Evolutionary conservation across 2,113 vertebrate genomes (phyloP), one percentile per base, ranked within the genome.

Genomic region (Hippocampus guttulatus): DNA sequence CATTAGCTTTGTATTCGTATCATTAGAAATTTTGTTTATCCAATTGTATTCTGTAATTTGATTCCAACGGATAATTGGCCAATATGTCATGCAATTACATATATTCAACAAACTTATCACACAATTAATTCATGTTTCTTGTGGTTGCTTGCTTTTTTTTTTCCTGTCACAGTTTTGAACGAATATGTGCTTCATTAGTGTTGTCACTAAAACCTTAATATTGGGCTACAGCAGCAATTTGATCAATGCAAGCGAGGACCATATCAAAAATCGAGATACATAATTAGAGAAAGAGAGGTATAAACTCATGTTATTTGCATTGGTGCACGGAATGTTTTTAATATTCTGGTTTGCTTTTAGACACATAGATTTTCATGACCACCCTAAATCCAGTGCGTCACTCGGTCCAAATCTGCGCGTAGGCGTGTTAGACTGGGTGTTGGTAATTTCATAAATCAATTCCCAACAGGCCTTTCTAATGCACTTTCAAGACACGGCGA

Each of bases 21-120:
- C 55, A 58, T 58, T 58, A 25, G 55, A 58, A 58, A 27, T 58
- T 25, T 5, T 14, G 12, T 58, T 25, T 25, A 27, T 58, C 55
- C 55, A 58, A 58, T 27, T 27, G 23, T 58, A 23, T 27, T 58
- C 55, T 27, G n/a, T 45, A 58, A 68, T 67, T 18, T 16, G 12
- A 63, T 63, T 64, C 40, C 52, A 40, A 67, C 62, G 54, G 54
- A 63, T 54, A n/a, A 68, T 47, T 52, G 27, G 27, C 2, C 30
- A 3, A 16, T 38, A n/a, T 14, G 18, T 65, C 20, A 51, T 20
- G 0, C 43, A 70, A 55, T 69, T 67, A 18, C 14, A 45, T 3
- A 3, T 5, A n/a, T 52, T 57, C 10, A 6, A 64, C 70, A 67
- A 49, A 57, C 25, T 7, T 57, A 57, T 58, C 55, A 27, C 55